Conservation (phyloP, 2,888 invertebrate genomes). For the Xestia xanthographa region DNA sequence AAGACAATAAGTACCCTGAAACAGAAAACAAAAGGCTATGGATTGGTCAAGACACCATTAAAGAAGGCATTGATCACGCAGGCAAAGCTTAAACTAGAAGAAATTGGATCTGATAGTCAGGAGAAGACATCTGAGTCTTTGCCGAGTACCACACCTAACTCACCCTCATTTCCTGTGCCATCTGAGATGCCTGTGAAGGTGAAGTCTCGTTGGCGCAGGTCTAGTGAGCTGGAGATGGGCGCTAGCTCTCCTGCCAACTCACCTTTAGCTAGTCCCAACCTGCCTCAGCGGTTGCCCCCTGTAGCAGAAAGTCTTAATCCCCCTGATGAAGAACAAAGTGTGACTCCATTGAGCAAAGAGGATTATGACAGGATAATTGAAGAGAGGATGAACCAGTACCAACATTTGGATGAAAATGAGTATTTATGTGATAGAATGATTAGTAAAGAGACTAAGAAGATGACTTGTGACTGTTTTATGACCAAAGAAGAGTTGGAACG, state of each 20-base stretch:
- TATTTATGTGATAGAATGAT: conserved; percentile 96
- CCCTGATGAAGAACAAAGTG: conserved; percentile 72
- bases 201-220: conserved; percentile 94
- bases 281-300: conserved; percentile 78
- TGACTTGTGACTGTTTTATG: conserved; percentile 98
- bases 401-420: conserved; percentile 95
- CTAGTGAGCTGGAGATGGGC: conserved; percentile 93
- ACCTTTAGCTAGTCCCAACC: conserved; percentile 83
- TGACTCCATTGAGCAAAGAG: conserved; percentile 79
- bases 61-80: conserved; percentile 88
- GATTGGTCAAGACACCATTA: conserved; percentile 90
- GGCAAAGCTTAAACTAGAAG: conserved; percentile 90
- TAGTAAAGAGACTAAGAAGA: conserved; percentile 97
- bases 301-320: conserved; percentile 74
- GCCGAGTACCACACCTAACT: conserved; percentile 78
- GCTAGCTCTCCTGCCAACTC: conserved; percentile 84
- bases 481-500: conserved; percentile 96
- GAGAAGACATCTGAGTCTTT: conserved; percentile 77
- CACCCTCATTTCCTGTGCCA: conserved; percentile 85
- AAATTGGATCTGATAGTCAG: conserved; percentile 91
- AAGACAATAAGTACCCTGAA: conserved; percentile 93
- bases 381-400: conserved; percentile 93
- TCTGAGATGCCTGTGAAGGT: conserved; percentile 94
- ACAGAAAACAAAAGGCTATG: conserved; percentile 92
- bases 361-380: conserved; percentile 88